Evolutionary conservation across 1,140 invertebrate genomes (phyloP).

Genomic region (Drosophila micromelanica): DNA sequence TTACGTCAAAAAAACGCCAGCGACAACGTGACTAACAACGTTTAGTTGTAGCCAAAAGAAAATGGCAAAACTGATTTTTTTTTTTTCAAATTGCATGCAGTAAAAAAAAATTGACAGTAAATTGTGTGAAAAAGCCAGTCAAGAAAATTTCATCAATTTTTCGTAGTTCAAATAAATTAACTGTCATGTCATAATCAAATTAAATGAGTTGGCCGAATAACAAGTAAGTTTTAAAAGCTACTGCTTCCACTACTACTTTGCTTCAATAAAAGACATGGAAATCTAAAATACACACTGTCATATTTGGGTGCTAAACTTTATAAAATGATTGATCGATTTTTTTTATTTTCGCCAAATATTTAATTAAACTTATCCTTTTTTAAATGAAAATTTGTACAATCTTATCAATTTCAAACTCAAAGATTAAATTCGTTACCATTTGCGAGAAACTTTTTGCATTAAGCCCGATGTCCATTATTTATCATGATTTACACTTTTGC

Average conservation of each 20-base stretch:
- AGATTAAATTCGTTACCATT: neutral
- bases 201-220: slow-evolving; percentile 52
- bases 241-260: slow-evolving; percentile 21
- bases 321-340: slow-evolving; percentile 35
- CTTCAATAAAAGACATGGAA: neutral
- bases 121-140: slow-evolving; percentile 15
- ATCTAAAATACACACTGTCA: slow-evolving; percentile 5
- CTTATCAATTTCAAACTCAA: too few relatives aligned
- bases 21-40: slow-evolving; percentile 13
- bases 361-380: too few relatives aligned
- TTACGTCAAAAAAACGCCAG: slow-evolving; percentile 30
- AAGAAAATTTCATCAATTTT: slow-evolving; percentile 61
- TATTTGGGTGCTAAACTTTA: slow-evolving; percentile 14
- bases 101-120: slow-evolving; percentile 12
- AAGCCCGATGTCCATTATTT: neutral
- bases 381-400: too few relatives aligned
- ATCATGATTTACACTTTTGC: slow-evolving; percentile 1
- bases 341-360: neutral
- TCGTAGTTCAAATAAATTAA: slow-evolving; percentile 63
- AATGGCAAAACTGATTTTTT: slow-evolving; percentile 65
- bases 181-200: slow-evolving; percentile 73
- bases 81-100: slow-evolving; percentile 48
- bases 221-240: slow-evolving; percentile 30
- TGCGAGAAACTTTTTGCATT: neutral
- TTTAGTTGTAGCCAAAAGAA: slow-evolving; percentile 53